Conservation (phyloP, 1,140 invertebrate genomes). For the Drosophila nigromelanica region DNA sequence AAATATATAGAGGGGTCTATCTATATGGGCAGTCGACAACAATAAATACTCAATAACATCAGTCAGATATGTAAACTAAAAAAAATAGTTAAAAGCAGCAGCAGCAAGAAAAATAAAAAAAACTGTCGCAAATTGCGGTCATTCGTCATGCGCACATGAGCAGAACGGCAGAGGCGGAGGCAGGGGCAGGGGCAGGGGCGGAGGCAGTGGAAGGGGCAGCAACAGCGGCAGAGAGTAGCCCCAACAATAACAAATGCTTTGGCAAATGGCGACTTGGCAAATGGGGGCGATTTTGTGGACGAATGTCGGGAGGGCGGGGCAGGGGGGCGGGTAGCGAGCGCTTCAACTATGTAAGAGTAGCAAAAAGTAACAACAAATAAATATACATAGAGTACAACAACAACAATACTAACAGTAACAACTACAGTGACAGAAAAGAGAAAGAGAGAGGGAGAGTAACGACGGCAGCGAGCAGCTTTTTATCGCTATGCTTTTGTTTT, state of each 20-base stretch:
- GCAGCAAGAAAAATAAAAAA: conserved; percentile 42
- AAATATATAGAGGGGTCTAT: background rate
- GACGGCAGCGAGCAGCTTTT: conserved; percentile 30
- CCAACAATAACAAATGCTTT: conserved; percentile 45
- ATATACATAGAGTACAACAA: conserved; percentile 9
- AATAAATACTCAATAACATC: conserved; percentile 63
- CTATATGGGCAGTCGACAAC: conserved; percentile 30
- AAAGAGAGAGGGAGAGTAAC: conserved; percentile 23
- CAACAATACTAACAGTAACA: conserved; percentile 8
- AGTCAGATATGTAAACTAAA: conserved; percentile 65
- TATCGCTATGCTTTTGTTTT: conserved; percentile 34
- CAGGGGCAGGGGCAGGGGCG: background rate
- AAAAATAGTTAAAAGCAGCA: conserved; percentile 48
- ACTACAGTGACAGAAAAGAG: background rate
- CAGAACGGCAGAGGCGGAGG: conserved; percentile 58
- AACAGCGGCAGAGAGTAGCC: conserved; percentile 16
- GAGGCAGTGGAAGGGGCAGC: background rate
- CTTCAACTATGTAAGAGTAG: conserved; percentile 37
- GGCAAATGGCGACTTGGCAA: conserved; percentile 73
- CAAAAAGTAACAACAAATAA: conserved; percentile 24
- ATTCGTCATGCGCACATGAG: conserved; percentile 83
- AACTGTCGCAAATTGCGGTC: conserved; percentile 83
- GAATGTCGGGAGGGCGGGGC: background rate
- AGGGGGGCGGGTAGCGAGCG: background rate
- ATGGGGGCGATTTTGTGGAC: conserved; percentile 46